Evolutionary conservation across 1,140 invertebrate species (phyloP), one percentile per base, ranked within the genome.

Genomic region (Dinoponera quadriceps): DNA sequence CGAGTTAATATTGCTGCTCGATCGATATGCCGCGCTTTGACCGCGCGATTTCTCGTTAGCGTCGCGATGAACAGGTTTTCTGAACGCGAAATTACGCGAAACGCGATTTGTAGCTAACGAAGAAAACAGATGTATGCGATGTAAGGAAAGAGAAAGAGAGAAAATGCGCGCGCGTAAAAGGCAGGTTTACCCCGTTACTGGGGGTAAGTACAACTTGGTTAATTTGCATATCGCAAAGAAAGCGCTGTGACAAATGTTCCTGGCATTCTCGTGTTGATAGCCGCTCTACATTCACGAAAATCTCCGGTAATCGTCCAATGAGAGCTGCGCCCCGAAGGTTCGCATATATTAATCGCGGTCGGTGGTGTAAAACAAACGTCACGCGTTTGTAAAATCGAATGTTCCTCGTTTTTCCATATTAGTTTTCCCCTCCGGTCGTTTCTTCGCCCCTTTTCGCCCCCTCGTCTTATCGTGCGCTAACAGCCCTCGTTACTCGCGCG

Each of bases 331-430:
- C 38, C 29, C 29, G 74, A 68, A 68, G 66, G 68, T 77, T 27
- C 51, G 29, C 20, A 51, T 44, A 68, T 77, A 77, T 77, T 62
- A 66, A 66, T 66, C 27, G 38, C 38, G 38, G 4, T 5, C 29
- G 29, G 29, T 68, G 33, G 16, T 16, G 11, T 54, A 57, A 69
- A 84, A 84, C 63, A 48, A 71, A 9, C 38, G 22, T 77, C 38
- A 14, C 29, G 22, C 83, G 33, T 51, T 86, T 55, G 65, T 63
- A 68, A 82, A 85, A 85, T 73, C 73, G 73, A 85, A n/a, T 33
- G 33, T 22, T 55, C 20, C 0, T 29, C 57, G 83, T 33, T 59
- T 72, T 71, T 14, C 71, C 49, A 72, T 29, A 59, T 11, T n/a
- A 38, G 44, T 38, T n/a, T 20, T 55, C 60, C 73, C 74, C 60